Evolutionary conservation across 2,113 vertebrate species (phyloP), one percentile per base, ranked within the genome.

Genomic region (Mesoclemmys tuberculata): DNA sequence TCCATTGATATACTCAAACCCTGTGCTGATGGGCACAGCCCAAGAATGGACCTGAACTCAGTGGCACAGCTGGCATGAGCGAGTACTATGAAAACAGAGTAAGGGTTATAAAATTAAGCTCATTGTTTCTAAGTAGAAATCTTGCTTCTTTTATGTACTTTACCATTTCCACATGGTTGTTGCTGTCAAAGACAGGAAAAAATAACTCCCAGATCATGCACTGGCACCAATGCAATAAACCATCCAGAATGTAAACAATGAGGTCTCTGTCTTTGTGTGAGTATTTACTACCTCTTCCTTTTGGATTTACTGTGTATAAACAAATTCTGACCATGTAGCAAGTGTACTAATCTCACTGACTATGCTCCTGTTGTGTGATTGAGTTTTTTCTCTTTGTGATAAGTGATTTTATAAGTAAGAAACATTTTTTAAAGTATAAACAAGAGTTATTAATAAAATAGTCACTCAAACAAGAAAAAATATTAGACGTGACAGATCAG

Each of bases 131-230:
- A 35, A 49, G 46, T 74, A 90, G 92, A 93, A 93, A 95, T 90
- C 68, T n/a, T 44, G 81, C 87, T 96, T 90, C 29, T 93, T 85
- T 94, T 68, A 79, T 84, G 22, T 49, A 77, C 91, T 93, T 94
- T 92, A 98, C 83, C 87, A 96, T 97, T 98, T 98, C 95, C 95
- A 97, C 91, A 96, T 98, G 52, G 88, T 77, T 56, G 48, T 92
- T 89, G 61, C 89, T 95, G 90, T 92, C 80, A 96, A 44, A 91
- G 95, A 93, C 6, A 87, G 52, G 84, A 93, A 89, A 81, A 87
- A 77, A 38, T 11, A 18, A 90, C 85, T 90, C 13, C 84, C 87
- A 89, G 94, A 52, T 97, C 75, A 44, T 95, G 87, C 3, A 21
- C 8, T 84, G 93, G 84, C 27, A 97, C 27, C 82, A 93, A 87